phyloP scores from a whole-genome alignment of 2,113 vertebrate species.

The Myiopsitta monachus region DNA sequence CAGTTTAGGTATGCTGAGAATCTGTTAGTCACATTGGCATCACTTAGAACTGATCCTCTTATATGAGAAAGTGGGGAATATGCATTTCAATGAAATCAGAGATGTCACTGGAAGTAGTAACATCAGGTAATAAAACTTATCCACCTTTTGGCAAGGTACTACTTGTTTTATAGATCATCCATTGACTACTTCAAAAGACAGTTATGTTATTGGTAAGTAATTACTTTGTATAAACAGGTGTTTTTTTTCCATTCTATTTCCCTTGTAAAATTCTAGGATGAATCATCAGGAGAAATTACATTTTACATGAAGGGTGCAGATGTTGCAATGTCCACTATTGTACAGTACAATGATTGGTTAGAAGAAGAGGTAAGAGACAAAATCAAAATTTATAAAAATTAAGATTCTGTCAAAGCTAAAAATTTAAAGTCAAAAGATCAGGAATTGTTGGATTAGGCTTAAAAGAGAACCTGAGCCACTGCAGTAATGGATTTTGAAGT shows the following conservation, averaged over 20 bases:
- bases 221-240: background rate
- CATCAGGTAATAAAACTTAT: background rate
- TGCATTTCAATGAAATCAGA: background rate
- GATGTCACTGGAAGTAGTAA: background rate
- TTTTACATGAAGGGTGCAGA: slow-evolving; percentile 99
- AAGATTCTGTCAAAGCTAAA: background rate
- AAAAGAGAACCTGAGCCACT: background rate
- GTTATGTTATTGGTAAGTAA: background rate
- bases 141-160: background rate
- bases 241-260: accelerated
- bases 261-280: slow-evolving; percentile 79
- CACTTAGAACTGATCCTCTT: background rate
- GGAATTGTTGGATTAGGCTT: background rate
- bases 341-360: slow-evolving; percentile 98
- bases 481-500: background rate
- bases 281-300: slow-evolving; percentile 91
- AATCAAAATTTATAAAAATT: background rate
- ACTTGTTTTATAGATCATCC: background rate
- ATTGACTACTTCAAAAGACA: background rate
- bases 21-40: background rate
- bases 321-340: slow-evolving; percentile 92
- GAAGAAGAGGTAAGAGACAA: slow-evolving; percentile 90
- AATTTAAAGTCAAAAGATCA: background rate
- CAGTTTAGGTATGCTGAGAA: background rate
- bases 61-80: background rate